phyloP scores from a whole-genome alignment of 2,797 vertebrate species.

The Menidia menidia region DNA sequence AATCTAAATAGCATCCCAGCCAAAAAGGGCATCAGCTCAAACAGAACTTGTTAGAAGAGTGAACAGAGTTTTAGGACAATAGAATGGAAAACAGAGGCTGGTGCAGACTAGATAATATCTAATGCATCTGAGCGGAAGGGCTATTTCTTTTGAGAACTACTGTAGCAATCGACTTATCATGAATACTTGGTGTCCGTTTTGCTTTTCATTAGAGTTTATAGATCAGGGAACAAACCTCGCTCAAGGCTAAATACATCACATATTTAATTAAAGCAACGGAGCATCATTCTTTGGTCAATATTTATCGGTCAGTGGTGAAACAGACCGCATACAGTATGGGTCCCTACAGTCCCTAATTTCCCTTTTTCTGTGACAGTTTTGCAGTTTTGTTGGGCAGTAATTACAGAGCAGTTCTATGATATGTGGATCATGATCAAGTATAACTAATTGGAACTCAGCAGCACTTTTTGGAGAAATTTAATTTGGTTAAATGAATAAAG shows the following conservation, averaged over 20 bases:
- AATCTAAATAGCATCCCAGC: neutral
- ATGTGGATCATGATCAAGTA: neutral
- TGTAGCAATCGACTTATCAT: slow-evolving; percentile 5
- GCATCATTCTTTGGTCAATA: slow-evolving; percentile 42
- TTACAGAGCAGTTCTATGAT: neutral
- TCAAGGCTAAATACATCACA: slow-evolving; percentile 45
- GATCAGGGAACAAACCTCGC: slow-evolving; percentile 13
- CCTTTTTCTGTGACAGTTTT: slow-evolving; percentile 11
- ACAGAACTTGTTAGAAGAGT: neutral
- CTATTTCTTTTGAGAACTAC: slow-evolving; percentile 2
- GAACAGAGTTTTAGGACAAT: neutral
- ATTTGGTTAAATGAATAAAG: no score
- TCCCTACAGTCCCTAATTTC: slow-evolving; percentile 2
- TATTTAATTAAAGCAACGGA: slow-evolving; percentile 54
- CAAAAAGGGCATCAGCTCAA: neutral
- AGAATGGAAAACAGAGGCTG: neutral
- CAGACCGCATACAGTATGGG: slow-evolving; percentile 13
- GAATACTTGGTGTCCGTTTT: slow-evolving; percentile 6
- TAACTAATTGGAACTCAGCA: no score
- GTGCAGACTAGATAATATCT: neutral
- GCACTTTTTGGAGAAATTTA: no score
- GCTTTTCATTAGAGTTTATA: slow-evolving; percentile 7
- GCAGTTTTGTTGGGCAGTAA: slow-evolving; percentile 4
- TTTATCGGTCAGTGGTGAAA: slow-evolving; percentile 52
- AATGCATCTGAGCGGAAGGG: slow-evolving; percentile 2